Evolutionary conservation across 2,797 vertebrate species (phyloP).

Genomic region (Tapera naevia): DNA sequence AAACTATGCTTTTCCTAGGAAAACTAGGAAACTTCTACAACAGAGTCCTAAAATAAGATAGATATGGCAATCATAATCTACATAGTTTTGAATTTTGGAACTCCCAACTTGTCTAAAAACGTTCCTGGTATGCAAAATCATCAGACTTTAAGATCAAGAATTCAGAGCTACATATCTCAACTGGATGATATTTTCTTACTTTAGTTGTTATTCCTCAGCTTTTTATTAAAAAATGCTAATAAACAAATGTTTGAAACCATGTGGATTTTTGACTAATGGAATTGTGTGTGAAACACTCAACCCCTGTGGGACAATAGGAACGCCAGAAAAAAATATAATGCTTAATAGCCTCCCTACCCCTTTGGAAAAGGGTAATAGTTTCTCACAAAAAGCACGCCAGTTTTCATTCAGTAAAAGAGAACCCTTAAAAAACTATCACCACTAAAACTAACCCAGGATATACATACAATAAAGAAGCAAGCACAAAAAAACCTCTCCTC

Average conservation of each 20-base stretch:
- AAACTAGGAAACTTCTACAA: too few species aligned
- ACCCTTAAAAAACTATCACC: fast-evolving
- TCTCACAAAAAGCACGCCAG: background rate
- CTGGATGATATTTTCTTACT: background rate
- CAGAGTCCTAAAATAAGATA: background rate
- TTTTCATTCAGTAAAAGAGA: background rate
- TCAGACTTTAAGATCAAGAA: background rate
- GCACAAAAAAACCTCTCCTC: background rate
- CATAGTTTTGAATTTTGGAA: background rate
- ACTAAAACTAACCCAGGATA: background rate
- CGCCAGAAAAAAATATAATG: background rate
- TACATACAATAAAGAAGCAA: background rate
- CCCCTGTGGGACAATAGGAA: background rate
- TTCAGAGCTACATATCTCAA: background rate
- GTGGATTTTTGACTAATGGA: background rate
- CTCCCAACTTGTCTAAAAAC: background rate
- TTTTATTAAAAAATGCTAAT: background rate
- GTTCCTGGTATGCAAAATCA: background rate
- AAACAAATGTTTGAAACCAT: background rate
- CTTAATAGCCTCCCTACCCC: background rate
- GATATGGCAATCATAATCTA: background rate
- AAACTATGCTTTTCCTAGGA: background rate
- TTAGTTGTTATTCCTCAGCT: background rate
- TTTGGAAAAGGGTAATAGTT: background rate
- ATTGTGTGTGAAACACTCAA: background rate